phyloP scores from a whole-genome alignment of 2,797 vertebrate species.

The Pelodytes ibericus region DNA sequence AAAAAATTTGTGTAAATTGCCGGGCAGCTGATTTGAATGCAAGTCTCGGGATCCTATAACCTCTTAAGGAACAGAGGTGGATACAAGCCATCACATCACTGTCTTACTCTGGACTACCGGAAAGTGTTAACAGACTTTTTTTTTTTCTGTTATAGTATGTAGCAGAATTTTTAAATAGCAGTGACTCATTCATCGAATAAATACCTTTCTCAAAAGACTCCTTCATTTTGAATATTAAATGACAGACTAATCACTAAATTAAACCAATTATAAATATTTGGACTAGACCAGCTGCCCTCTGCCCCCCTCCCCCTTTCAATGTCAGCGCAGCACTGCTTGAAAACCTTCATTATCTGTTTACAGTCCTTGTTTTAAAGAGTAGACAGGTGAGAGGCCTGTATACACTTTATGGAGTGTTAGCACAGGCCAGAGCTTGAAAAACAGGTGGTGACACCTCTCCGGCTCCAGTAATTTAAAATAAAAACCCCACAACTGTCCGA shows the following conservation, averaged over 20 bases:
- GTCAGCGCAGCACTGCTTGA: conserved; percentile 23
- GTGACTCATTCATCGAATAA: conserved; percentile 2
- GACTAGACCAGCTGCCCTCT: conserved; percentile 46
- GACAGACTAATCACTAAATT: conserved; percentile 27
- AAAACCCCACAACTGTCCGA: neutral
- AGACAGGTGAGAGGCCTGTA: conserved; percentile 36
- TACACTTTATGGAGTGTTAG: conserved; percentile 34
- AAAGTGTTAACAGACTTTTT: neutral
- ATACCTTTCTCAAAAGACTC: conserved; percentile 14
- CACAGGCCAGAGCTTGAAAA: conserved; percentile 25
- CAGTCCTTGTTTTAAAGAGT: conserved; percentile 32
- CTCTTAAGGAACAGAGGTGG: too few relatives aligned
- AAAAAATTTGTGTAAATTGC: too few relatives aligned
- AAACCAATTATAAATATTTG: conserved; percentile 38
- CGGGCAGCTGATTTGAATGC: too few relatives aligned
- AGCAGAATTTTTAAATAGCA: neutral
- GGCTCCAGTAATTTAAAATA: too few relatives aligned
- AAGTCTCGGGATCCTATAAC: too few relatives aligned
- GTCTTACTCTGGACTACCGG: too few relatives aligned
- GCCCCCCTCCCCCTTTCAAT: neutral
- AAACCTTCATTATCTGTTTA: conserved; percentile 48
- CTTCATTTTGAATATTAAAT: conserved; percentile 22
- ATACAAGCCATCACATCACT: too few relatives aligned
- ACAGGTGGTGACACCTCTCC: conserved; percentile 25
- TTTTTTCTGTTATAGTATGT: neutral